Evolutionary conservation across 30 jellyfish, hydroid and myxozoan species (phyloP).

Genomic region (Cassiopea xamachana): DNA sequence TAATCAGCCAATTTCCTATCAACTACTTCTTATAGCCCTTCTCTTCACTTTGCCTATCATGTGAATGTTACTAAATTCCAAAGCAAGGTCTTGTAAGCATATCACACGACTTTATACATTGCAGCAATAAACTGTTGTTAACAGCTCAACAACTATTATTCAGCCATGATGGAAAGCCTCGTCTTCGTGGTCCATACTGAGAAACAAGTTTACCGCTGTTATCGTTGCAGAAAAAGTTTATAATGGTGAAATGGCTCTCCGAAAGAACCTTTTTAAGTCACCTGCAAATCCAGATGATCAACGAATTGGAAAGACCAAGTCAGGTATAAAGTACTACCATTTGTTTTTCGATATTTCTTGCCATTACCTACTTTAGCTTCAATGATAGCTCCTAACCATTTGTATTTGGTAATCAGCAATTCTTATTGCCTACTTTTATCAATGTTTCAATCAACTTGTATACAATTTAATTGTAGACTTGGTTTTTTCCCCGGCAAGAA

Average conservation of each 20-base stretch:
- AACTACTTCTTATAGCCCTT: neutral
- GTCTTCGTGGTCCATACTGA: neutral
- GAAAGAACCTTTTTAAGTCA: constrained; percentile 56
- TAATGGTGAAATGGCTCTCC: constrained; percentile 25
- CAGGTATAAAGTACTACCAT: constrained; percentile 3
- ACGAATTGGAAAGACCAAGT: constrained; percentile 13
- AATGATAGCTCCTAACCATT: too few relatives aligned
- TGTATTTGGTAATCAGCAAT: too few relatives aligned
- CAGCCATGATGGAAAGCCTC: constrained; percentile 7
- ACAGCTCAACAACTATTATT: neutral
- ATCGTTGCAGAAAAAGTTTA: neutral
- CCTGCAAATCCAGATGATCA: constrained; percentile 32
- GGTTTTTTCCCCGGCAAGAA: too few relatives aligned
- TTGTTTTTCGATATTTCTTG: too few relatives aligned
- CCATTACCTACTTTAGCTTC: too few relatives aligned
- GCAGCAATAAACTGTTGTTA: too few relatives aligned
- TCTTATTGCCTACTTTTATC: too few relatives aligned
- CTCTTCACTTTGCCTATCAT: neutral
- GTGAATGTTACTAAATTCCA: neutral
- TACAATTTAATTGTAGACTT: too few relatives aligned
- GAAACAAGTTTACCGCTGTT: neutral
- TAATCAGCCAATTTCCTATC: neutral
- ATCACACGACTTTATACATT: neutral
- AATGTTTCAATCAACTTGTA: too few relatives aligned
- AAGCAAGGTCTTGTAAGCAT: neutral